Percentiles rank a stretch among this genome's conserved stretches.
These are phyloP conservation scores for Campylomormyrus numenius DNA, from an alignment of 2,113 vertebrate species.

Conservation along the genomic window DNA sequence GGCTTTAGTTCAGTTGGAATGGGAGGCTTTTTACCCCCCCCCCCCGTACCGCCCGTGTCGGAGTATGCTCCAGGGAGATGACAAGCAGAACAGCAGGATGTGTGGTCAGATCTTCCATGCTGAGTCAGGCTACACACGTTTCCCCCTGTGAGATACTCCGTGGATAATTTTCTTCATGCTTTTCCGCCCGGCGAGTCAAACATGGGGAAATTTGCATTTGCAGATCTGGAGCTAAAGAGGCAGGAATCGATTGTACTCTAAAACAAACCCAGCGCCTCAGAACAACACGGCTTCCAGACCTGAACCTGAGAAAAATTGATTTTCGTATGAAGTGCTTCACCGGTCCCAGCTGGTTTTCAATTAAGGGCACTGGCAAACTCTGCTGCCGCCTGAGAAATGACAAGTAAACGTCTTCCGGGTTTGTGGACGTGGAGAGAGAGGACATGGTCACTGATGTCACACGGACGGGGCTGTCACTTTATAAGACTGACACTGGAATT, in stretches of 20 bases:
- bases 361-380: not conserved
- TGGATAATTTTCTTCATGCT: not conserved
- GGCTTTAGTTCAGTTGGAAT: not conserved
- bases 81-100: not conserved
- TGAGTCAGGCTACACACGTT: not conserved
- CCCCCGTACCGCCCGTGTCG: not conserved
- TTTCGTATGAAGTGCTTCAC: not conserved
- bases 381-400: not conserved
- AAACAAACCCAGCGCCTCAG: not conserved
- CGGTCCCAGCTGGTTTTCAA: not conserved
- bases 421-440: not conserved
- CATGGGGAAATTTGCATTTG: not conserved
- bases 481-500: not conserved
- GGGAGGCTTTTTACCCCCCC: too few species aligned
- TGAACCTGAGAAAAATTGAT: not conserved
- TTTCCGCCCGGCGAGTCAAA: not conserved
- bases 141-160: not conserved
- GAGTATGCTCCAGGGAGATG: not conserved
- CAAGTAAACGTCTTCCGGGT: not conserved
- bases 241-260: not conserved
- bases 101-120: not conserved
- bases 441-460: not conserved
- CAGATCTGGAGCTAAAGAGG: not conserved
- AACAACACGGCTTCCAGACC: not conserved
- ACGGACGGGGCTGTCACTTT: not conserved